Evolutionary conservation across 2,888 invertebrate species (phyloP).

Genomic region (Campaea margaritaria): DNA sequence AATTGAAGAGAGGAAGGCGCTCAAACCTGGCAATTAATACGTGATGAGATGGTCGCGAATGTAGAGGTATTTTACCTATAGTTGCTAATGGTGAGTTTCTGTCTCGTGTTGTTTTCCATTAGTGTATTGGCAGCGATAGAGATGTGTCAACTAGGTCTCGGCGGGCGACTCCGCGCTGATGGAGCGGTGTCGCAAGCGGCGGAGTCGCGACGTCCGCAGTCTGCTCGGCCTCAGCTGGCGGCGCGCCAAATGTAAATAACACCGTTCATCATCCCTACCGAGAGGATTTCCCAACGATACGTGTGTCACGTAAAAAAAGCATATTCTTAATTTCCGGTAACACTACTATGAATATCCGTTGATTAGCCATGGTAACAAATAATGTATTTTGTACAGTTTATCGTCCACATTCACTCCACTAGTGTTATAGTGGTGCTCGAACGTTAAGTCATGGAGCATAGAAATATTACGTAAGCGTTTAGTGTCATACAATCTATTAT

Average conservation of each 20-base stretch:
- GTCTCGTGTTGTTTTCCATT: conserved; percentile 31
- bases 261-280: conserved; percentile 50
- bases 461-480: too few relatives aligned
- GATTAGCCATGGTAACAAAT: neutral
- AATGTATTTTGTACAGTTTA: too few relatives aligned
- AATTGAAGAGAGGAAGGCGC: conserved; percentile 25
- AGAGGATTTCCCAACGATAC: conserved; percentile 17
- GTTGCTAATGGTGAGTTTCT: conserved; percentile 2
- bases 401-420: too few relatives aligned
- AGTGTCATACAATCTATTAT: too few relatives aligned
- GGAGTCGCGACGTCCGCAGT: conserved; percentile 41
- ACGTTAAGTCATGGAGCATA: too few relatives aligned
- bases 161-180: conserved; percentile 49
- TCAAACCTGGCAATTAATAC: conserved; percentile 36
- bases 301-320: conserved; percentile 1
- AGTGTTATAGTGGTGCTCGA: too few relatives aligned
- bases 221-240: conserved; percentile 52
- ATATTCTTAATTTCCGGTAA: conserved; percentile 1
- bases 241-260: conserved; percentile 58
- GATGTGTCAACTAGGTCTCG: conserved; percentile 52
- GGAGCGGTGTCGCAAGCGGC: conserved; percentile 58
- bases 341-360: too few relatives aligned
- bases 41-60: conserved; percentile 25
- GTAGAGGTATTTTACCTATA: conserved; percentile 4
- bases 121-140: conserved; percentile 45